Evolutionary conservation across 2,113 vertebrate genomes (phyloP).

Genomic region (Proterorhinus semilunaris): DNA sequence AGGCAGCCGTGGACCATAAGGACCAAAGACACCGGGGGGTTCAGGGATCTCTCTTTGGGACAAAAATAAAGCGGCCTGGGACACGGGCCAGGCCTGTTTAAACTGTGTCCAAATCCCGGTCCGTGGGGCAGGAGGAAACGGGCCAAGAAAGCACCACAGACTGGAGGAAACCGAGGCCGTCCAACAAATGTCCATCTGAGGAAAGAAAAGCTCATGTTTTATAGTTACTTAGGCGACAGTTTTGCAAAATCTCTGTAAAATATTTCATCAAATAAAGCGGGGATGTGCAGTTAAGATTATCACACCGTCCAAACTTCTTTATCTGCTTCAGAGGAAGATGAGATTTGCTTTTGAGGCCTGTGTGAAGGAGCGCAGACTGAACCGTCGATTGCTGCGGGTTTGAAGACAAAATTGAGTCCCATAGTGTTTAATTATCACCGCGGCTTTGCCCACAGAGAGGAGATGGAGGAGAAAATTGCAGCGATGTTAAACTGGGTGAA

Average conservation of each 20-base stretch:
- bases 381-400: conserved; percentile 19
- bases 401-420: conserved; percentile 46
- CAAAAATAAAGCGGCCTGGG: conserved; percentile 31
- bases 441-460: conserved; percentile 7
- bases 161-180: background rate
- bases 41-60: background rate
- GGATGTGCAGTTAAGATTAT: conserved; percentile 19
- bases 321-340: conserved; percentile 8
- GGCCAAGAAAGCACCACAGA: conserved; percentile 6
- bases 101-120: conserved; percentile 24
- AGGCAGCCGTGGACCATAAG: background rate
- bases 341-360: conserved; percentile 8
- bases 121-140: background rate
- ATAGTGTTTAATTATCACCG: conserved; percentile 50
- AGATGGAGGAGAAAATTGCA: too few relatives aligned
- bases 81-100: conserved; percentile 29
- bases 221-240: too few relatives aligned
- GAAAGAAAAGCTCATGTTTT: too few relatives aligned
- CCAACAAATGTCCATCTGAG: too few relatives aligned
- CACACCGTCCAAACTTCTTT: conserved; percentile 1
- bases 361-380: background rate
- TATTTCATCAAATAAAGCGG: too few relatives aligned
- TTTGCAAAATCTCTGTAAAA: too few relatives aligned
- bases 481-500: too few relatives aligned
- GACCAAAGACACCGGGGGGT: background rate